Conservation (phyloP, 2,888 invertebrate genomes). For the Papilio demoleus region DNA sequence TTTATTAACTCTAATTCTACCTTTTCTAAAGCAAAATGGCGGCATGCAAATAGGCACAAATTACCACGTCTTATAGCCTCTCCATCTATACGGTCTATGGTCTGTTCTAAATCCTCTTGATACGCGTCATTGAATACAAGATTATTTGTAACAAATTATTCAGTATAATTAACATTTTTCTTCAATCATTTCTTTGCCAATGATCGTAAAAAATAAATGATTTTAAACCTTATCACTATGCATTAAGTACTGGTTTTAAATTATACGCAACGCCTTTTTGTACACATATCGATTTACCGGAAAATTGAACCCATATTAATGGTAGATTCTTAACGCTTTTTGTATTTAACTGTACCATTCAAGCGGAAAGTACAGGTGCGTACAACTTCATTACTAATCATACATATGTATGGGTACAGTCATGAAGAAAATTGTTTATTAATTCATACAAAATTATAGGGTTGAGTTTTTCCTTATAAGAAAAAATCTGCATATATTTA, state of each 20-base stretch:
- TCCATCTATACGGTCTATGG: too few species aligned
- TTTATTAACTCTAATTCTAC: too few species aligned
- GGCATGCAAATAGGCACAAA: too few species aligned
- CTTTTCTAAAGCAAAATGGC: too few species aligned
- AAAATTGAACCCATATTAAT: slow-evolving; percentile 10
- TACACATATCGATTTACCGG: slow-evolving; percentile 21
- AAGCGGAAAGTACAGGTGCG: slow-evolving; percentile 5
- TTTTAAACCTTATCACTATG: slow-evolving; percentile 13
- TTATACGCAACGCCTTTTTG: background rate
- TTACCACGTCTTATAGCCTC: too few species aligned
- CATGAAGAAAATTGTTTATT: background rate
- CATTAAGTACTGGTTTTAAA: background rate
- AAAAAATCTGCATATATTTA: too few species aligned
- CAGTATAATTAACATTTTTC: background rate
- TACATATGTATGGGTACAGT: slow-evolving; percentile 1
- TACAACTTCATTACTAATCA: background rate
- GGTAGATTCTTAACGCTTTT: background rate
- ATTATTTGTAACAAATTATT: too few species aligned
- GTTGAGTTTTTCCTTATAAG: too few species aligned
- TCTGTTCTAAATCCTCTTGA: too few species aligned
- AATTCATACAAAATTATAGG: too few species aligned
- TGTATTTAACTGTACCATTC: slow-evolving; percentile 3
- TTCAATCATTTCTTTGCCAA: slow-evolving; percentile 44
- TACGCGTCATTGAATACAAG: too few species aligned
- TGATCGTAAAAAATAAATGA: slow-evolving; percentile 37